Evolutionary conservation across 2,888 invertebrate species (phyloP).

Genomic region (Priocnemis perturbator): DNA sequence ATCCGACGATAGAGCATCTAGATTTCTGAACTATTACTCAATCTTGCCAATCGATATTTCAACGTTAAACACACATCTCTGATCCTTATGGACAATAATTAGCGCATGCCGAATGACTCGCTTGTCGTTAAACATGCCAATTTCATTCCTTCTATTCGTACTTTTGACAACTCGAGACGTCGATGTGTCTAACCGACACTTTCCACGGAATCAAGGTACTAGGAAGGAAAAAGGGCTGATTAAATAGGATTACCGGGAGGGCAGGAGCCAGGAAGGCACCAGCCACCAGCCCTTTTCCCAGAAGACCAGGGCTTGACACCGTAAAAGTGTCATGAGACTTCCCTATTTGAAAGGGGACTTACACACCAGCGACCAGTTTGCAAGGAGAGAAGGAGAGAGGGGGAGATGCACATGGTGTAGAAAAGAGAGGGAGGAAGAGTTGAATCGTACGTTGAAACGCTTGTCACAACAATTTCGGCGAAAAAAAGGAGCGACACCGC

Average conservation of each 20-base stretch:
- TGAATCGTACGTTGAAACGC: constrained; percentile 57
- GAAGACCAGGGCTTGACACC: constrained; percentile 59
- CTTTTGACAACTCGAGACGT: not conserved
- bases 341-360: constrained; percentile 36
- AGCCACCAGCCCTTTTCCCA: constrained; percentile 58
- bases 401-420: constrained; percentile 1
- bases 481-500: constrained; percentile 59
- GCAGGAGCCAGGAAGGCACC: constrained; percentile 20
- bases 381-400: constrained; percentile 22
- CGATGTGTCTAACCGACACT: constrained; percentile 40
- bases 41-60: not conserved
- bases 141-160: too few species aligned
- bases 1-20: constrained; percentile 26
- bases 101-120: too few species aligned
- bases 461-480: constrained; percentile 69
- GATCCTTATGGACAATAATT: not conserved
- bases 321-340: constrained; percentile 57
- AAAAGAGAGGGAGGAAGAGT: constrained; percentile 12
- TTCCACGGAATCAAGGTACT: constrained; percentile 44
- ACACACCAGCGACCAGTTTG: constrained; percentile 11
- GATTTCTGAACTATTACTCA: not conserved
- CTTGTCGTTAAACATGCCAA: too few species aligned
- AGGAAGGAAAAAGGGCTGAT: constrained; percentile 58
- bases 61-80: too few species aligned
- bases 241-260: constrained; percentile 56